Conservation (phyloP, 2,113 vertebrate genomes). For the Neopipo cinnamomea region DNA sequence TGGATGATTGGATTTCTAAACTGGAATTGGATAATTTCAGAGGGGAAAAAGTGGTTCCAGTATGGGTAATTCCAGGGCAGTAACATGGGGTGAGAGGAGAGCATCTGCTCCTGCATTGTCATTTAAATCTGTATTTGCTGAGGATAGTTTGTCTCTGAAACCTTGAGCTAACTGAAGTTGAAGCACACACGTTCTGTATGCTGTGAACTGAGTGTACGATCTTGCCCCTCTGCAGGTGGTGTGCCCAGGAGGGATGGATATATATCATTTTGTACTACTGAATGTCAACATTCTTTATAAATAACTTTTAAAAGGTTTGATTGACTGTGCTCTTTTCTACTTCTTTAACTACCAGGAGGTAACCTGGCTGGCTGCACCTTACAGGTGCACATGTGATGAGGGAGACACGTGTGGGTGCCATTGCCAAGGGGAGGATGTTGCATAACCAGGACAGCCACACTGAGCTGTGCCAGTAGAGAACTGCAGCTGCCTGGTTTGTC, state of each 20-base stretch:
- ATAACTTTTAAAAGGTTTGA: background rate
- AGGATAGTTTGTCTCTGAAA: background rate
- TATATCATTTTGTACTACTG: constrained; percentile 2
- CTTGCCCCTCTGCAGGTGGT: background rate
- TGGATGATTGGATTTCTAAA: background rate
- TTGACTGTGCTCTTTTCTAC: background rate
- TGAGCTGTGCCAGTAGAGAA: background rate
- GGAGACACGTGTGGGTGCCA: background rate
- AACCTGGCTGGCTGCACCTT: background rate
- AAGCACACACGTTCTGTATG: rapidly evolving
- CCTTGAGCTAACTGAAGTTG: background rate
- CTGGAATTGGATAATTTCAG: background rate
- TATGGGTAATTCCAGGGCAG: background rate
- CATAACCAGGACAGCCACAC: background rate
- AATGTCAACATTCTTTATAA: constrained; percentile 38
- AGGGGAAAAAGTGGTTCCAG: background rate
- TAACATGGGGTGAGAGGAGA: background rate
- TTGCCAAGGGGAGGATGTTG: background rate
- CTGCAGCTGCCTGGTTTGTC: background rate
- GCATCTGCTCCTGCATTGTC: background rate
- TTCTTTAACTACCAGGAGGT: background rate
- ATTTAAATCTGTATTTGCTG: background rate
- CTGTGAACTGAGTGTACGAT: background rate
- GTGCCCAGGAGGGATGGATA: background rate
- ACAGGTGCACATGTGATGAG: background rate